These are phyloP conservation scores for Eulacestoma nigropectus DNA, from an alignment of 2,113 vertebrate species.

Conservation along the genomic window DNA sequence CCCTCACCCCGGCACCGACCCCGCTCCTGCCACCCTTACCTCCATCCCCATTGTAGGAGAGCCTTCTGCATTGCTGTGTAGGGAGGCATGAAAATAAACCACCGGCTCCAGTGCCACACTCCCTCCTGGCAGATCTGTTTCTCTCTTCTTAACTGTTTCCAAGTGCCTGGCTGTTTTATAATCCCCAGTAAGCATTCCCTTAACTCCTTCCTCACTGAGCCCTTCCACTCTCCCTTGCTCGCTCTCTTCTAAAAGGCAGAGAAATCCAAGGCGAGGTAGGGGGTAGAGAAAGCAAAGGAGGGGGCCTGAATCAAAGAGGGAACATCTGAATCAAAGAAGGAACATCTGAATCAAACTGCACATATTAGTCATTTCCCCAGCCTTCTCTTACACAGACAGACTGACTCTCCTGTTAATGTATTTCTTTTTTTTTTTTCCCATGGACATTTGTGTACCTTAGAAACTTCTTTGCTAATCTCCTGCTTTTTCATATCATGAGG, in stretches of 20 bases:
- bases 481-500: slow-evolving; percentile 22
- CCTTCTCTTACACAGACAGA: background rate
- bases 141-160: slow-evolving; percentile 65
- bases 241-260: slow-evolving; percentile 1
- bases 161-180: slow-evolving; percentile 56
- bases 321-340: slow-evolving; percentile 42
- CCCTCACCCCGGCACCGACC: background rate
- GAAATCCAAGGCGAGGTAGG: slow-evolving; percentile 14
- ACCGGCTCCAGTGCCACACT: slow-evolving; percentile 49
- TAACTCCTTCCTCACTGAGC: slow-evolving; percentile 53
- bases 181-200: slow-evolving; percentile 55
- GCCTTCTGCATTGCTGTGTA: slow-evolving; percentile 25
- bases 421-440: background rate
- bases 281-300: background rate
- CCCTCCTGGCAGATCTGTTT: slow-evolving; percentile 61
- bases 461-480: slow-evolving; percentile 31
- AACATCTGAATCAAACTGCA: slow-evolving; percentile 44
- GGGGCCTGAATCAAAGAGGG: slow-evolving; percentile 21
- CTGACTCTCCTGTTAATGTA: background rate
- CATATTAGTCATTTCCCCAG: slow-evolving; percentile 10
- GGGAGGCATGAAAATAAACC: slow-evolving; percentile 58
- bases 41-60: background rate
- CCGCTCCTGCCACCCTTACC: background rate
- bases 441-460: slow-evolving; percentile 15
- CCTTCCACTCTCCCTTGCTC: background rate